Conservation (phyloP, 2,888 invertebrate genomes). For the Platycheirus albimanus region DNA sequence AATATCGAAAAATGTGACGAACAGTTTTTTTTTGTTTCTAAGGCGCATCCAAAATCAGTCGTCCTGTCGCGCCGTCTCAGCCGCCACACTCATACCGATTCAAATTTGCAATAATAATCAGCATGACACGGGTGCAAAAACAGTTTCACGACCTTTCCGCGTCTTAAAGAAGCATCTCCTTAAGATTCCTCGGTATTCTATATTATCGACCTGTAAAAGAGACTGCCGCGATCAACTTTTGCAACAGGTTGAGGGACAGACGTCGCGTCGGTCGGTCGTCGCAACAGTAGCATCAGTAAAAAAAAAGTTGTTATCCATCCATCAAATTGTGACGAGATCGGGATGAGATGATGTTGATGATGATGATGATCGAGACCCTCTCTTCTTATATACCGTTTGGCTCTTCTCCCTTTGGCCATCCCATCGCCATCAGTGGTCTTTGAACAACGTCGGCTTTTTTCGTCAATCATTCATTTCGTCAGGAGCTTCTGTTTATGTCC, state of each 20-base stretch:
- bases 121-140: slow-evolving; percentile 63
- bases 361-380: slow-evolving; percentile 61
- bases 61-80: slow-evolving; percentile 41
- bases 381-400: neutral
- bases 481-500: slow-evolving; percentile 63
- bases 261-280: too few relatives aligned
- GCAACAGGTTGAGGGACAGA: slow-evolving; percentile 52
- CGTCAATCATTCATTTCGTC: slow-evolving; percentile 72
- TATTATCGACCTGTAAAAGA: slow-evolving; percentile 39
- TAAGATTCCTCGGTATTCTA: slow-evolving; percentile 37
- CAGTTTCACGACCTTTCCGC: slow-evolving; percentile 61
- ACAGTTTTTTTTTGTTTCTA: slow-evolving; percentile 14
- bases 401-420: slow-evolving; percentile 20
- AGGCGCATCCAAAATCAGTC: slow-evolving; percentile 37
- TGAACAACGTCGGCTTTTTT: slow-evolving; percentile 46
- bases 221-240: slow-evolving; percentile 31
- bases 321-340: slow-evolving; percentile 74
- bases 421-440: slow-evolving; percentile 3
- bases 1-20: slow-evolving; percentile 28
- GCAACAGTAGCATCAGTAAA: neutral
- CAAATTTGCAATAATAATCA: slow-evolving; percentile 44
- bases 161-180: slow-evolving; percentile 15
- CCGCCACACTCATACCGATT: slow-evolving; percentile 25
- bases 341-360: slow-evolving; percentile 67
- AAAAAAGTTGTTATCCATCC: slow-evolving; percentile 66